Evolutionary conservation across 2,797 vertebrate genomes (phyloP), one percentile per base, ranked within the genome.

Genomic region (Furcifer pardalis): DNA sequence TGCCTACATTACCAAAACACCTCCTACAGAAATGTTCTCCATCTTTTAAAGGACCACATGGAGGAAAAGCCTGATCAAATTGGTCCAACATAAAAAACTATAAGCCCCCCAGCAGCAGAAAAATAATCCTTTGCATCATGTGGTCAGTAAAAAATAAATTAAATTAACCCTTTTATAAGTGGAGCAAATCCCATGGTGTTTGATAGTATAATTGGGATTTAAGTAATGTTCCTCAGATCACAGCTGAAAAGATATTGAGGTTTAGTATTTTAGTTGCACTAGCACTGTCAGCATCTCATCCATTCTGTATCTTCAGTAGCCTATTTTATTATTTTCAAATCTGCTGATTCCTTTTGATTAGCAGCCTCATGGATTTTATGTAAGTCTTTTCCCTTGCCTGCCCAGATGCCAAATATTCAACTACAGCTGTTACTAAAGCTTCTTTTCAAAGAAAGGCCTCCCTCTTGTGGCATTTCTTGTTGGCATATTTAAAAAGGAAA

Each of bases 381-480:
- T 71, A 49, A 82, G 82, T 49, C 37, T 25, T 87, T 65, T 19
- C 65, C 23, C 30, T 37, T 77, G 73, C 35, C 56, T 23, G 7
- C 35, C 69, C 46, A 44, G 1, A 40, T 19, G 8, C 30, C 10
- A 73, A 68, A 30, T 83, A 87, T 84, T 83, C 62, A 80, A 21
- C 79, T 17, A 82, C 7, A 83, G 66, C 46, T 27, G 81, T 80
- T 15, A 27, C 1, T 82, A 74, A 92, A 88, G 30, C 71, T 81
- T 52, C 40, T 74, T 35, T 21, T 81, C 66, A 91, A 80, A 84
- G 89, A 89, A 95, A 93, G 80, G 59, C 83, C 40, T 86, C 86
- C 90, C 92, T 93, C 87, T 83, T 91, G 59, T 60, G 88, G 84
- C 92, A 92, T 80, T 40, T 88, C 71, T 62, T 23, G 56, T 40